Conservation (phyloP, 2,888 invertebrate species). For the Leptothorax acervorum region DNA sequence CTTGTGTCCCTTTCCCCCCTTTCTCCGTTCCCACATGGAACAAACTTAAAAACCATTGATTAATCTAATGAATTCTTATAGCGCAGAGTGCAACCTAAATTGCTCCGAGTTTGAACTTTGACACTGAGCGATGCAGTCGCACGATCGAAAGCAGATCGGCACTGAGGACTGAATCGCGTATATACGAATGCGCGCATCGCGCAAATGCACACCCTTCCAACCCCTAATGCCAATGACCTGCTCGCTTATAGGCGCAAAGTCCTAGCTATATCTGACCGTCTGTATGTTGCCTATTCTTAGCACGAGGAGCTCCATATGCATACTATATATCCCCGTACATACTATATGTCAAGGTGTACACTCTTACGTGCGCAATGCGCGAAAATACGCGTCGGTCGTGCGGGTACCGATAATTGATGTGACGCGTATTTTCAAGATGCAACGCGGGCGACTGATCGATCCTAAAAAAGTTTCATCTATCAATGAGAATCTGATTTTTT, state of each 20-base stretch:
- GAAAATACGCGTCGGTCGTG: conserved; percentile 63
- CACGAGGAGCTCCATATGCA: conserved; percentile 77
- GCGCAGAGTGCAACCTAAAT: conserved; percentile 20
- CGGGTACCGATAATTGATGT: conserved; percentile 68
- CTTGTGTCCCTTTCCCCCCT: not conserved
- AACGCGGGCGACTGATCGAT: not conserved
- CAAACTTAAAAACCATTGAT: conserved; percentile 20
- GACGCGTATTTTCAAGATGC: conserved; percentile 42
- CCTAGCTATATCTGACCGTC: conserved; percentile 82
- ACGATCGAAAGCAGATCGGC: conserved; percentile 64
- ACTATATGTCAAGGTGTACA: conserved; percentile 60
- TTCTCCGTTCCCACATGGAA: not conserved
- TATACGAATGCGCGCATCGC: conserved; percentile 68
- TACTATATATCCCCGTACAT: conserved; percentile 65
- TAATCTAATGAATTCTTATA: conserved; percentile 13
- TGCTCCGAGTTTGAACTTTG: conserved; percentile 32
- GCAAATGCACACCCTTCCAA: conserved; percentile 80
- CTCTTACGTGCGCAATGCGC: conserved; percentile 53
- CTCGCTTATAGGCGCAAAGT: conserved; percentile 84
- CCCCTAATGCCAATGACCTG: conserved; percentile 85
- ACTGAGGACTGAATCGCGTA: conserved; percentile 67
- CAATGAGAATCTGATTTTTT: not conserved
- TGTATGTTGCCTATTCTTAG: conserved; percentile 84
- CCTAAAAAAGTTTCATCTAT: not conserved
- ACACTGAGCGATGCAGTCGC: conserved; percentile 48